Percentiles rank a stretch among this genome's conserved stretches.
phyloP scores from a whole-genome alignment of 2,797 vertebrate species.

The Ibycter americanus region DNA sequence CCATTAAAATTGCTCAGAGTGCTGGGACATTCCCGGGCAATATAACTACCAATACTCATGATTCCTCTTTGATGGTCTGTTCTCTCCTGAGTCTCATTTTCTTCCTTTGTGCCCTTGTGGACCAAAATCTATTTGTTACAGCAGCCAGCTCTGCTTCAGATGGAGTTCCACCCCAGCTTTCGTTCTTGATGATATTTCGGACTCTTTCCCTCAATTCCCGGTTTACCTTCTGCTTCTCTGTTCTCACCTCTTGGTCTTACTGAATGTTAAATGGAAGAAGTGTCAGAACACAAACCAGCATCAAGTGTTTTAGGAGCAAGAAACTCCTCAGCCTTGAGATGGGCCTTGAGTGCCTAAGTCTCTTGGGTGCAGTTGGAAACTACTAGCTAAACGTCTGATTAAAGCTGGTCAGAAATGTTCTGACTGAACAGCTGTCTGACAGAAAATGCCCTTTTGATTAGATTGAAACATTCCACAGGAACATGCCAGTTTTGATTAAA shows the following conservation, averaged over 20 bases:
- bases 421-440: not conserved
- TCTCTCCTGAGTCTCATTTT: not conserved
- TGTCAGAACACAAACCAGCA: not conserved
- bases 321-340: not conserved
- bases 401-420: not conserved
- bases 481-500: not conserved
- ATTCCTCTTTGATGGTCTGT: not conserved
- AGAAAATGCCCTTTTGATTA: not conserved
- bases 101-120: not conserved
- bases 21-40: not conserved
- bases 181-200: not conserved
- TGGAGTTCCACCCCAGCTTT: not conserved
- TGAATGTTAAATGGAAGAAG: not conserved
- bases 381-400: not conserved
- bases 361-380: not conserved
- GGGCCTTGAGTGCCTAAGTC: not conserved
- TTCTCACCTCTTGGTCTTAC: not conserved
- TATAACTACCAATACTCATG: accelerated
- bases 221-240: not conserved
- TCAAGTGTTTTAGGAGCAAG: not conserved
- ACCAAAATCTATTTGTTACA: not conserved
- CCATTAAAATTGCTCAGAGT: not conserved
- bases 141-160: not conserved
- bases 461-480: not conserved
- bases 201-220: not conserved